Percentiles rank a stretch among this genome's conserved stretches.
Evolutionary conservation across 1,140 invertebrate genomes (phyloP).

Genomic region (Rhopalosiphum padi): DNA sequence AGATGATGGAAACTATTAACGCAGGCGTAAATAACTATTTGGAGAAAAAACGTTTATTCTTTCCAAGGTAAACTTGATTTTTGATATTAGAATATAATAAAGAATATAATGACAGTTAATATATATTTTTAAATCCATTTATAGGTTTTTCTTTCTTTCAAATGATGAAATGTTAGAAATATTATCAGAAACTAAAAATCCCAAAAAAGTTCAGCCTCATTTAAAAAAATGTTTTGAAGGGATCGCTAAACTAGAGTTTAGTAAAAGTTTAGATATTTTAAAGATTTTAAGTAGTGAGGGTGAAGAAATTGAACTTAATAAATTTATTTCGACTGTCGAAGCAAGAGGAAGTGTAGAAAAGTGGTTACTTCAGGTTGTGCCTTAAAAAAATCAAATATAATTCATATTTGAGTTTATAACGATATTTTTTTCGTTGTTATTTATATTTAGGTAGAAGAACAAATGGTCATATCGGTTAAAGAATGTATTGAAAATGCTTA

Average conservation of each 20-base stretch:
- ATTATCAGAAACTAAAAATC: conserved; percentile 90
- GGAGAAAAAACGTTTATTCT: conserved; percentile 89
- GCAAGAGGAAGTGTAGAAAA: conserved; percentile 90
- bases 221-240: conserved; percentile 92
- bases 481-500: conserved; percentile 9
- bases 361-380: conserved; percentile 78
- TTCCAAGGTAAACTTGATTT: conserved; percentile 69
- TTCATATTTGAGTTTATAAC: conserved; percentile 18
- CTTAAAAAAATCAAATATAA: not conserved
- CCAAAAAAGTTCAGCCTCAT: conserved; percentile 85
- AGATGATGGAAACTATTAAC: conserved; percentile 81
- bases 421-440: conserved; percentile 2
- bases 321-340: conserved; percentile 75
- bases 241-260: conserved; percentile 76
- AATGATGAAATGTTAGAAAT: conserved; percentile 97
- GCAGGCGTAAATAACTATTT: conserved; percentile 89
- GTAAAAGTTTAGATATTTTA: conserved; percentile 78
- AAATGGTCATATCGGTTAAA: conserved; percentile 80
- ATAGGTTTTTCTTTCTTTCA: conserved; percentile 92
- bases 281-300: conserved; percentile 86
- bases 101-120: too few relatives aligned
- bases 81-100: not conserved
- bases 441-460: conserved; percentile 74
- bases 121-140: conserved; percentile 53
- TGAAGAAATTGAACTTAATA: conserved; percentile 77